Percentiles rank a stretch among this genome's conserved stretches.
Conservation (phyloP, 2,888 invertebrate species). For the Amphipoea oculea region DNA sequence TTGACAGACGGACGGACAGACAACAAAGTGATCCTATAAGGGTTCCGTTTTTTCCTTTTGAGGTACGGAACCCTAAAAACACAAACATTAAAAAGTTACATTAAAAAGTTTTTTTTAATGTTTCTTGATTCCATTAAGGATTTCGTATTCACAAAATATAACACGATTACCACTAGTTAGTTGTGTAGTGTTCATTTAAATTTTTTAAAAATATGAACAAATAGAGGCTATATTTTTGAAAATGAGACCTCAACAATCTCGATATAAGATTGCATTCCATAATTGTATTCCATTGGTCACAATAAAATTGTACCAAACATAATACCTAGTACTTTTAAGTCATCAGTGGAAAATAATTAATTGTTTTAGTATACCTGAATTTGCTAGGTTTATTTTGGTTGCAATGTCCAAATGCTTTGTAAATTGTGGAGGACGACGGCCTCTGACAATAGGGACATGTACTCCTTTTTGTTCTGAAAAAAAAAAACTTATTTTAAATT, state of each 20-base stretch:
- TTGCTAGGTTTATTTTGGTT: conserved; percentile 72
- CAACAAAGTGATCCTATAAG: too few species aligned
- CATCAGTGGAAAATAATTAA: neutral
- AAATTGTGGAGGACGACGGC: conserved; percentile 37
- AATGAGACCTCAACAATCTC: too few species aligned
- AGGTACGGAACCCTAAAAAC: too few species aligned
- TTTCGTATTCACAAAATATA: neutral
- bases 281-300: too few species aligned
- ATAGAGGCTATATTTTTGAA: too few species aligned
- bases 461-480: conserved; percentile 38
- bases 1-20: too few species aligned
- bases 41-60: too few species aligned
- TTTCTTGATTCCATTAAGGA: neutral
- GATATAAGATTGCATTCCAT: too few species aligned
- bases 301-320: neutral
- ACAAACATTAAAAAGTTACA: too few species aligned
- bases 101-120: too few species aligned
- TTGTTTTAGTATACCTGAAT: conserved; percentile 70
- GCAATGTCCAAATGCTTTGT: conserved; percentile 30
- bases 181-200: neutral
- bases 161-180: neutral
- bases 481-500: neutral
- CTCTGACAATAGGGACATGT: conserved; percentile 32
- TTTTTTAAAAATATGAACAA: too few species aligned
- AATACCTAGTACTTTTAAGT: neutral